Evolutionary conservation across 2,888 invertebrate species (phyloP).

Genomic region (Rhogogaster chlorosoma): DNA sequence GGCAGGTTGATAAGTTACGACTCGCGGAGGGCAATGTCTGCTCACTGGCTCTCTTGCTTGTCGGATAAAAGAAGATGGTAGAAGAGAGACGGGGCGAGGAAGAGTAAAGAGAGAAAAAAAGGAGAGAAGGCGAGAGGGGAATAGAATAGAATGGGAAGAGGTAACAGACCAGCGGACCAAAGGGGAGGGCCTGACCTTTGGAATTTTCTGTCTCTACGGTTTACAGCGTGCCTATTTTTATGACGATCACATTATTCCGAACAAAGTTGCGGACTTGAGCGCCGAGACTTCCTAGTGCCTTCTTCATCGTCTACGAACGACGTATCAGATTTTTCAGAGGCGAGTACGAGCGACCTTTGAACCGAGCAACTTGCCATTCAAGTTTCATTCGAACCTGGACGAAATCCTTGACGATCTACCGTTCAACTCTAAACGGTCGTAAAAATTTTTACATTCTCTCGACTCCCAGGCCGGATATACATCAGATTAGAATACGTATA

Average conservation of each 20-base stretch:
- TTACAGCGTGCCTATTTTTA: conserved; percentile 48
- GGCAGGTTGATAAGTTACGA: conserved; percentile 68
- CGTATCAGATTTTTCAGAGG: conserved; percentile 48
- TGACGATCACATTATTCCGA: conserved; percentile 47
- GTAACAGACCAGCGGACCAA: conserved; percentile 45
- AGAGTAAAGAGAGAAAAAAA: neutral
- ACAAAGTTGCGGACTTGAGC: conserved; percentile 47
- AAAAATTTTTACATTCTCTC: conserved; percentile 11
- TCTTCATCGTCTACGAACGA: conserved; percentile 16
- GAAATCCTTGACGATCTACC: conserved; percentile 32
- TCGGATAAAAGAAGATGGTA: conserved; percentile 20
- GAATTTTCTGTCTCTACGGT: conserved; percentile 64
- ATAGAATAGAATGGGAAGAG: conserved; percentile 33
- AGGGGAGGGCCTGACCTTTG: conserved; percentile 69
- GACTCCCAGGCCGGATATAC: conserved; percentile 9
- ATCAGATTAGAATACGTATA: neutral
- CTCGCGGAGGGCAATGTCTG: conserved; percentile 44
- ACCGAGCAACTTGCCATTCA: conserved; percentile 41
- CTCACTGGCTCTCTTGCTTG: conserved; percentile 1
- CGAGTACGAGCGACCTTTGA: conserved; percentile 41
- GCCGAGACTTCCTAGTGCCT: conserved; percentile 42
- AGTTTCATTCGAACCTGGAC: conserved; percentile 38
- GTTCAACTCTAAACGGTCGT: conserved; percentile 19
- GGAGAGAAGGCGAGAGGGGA: neutral
- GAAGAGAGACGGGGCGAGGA: neutral